Base-by-base conservation (phyloP, 1,140 invertebrate species). In the Drosophila auraria region DNA sequence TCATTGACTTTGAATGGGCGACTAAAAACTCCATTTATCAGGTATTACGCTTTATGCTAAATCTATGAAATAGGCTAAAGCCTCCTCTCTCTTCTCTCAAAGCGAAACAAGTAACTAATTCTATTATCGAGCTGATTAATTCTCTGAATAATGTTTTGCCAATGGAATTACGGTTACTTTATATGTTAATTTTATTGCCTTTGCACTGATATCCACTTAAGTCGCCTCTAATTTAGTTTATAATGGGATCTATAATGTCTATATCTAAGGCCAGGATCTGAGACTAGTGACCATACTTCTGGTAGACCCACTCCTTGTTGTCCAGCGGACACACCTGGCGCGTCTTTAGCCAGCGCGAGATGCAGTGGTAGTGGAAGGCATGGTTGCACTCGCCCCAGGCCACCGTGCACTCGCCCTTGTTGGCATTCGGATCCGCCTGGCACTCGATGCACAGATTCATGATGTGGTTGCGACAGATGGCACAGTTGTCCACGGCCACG, bases 391-490 rank as follows among this genome's bases (percentile, higher is more conserved):
- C 98, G 75, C 99, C 99, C 99, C 99, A 99, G 47, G 99, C 99
- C 45, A 99, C 99, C 57, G 98, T 99, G 93, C 99, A 99, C 93
- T 99, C 99, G 93, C 99, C 99, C 94, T 97, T 98, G 7, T 98
- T 99, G 11, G 97, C 97, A 60, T 98, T 98, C 92, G 99, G 98
- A 95, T 99, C 99, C 2, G 99, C 99, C 93, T 99, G 99, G 93
- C 99, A 99, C 94, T 99, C 99, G 86, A 99, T 99, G 93, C 99
- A 99, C 3, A 99, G 94, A 94, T 99, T 99, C 99, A 99, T 99
- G 80, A 99, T 99, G 93, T 99, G 99, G 94, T 99, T 99, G 50
- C 99, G 96, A 90, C 99, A 99, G 93, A 99, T 99, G 80, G 99
- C 99, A 95, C 99, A 99, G 91, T 99, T 99, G 92, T 99, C 99